Evolutionary conservation across 2,113 vertebrate genomes (phyloP).

Genomic region (Bujurquina vittata): DNA sequence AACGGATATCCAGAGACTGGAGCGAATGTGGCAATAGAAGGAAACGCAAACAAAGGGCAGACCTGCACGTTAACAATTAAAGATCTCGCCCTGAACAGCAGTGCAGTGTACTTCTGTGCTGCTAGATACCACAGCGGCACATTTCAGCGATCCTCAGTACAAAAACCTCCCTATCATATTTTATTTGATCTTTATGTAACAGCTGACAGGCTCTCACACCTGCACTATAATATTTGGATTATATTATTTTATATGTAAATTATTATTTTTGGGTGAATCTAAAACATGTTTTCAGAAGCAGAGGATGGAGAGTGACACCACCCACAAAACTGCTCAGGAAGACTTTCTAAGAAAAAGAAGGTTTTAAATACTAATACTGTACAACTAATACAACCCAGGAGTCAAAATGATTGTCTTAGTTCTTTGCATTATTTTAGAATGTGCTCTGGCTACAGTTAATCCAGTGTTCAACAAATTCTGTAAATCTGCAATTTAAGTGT

Average conservation of each 20-base stretch:
- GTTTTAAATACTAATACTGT: neutral
- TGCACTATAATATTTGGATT: neutral
- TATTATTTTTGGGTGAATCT: neutral
- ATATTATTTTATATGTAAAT: neutral
- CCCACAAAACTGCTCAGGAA: neutral
- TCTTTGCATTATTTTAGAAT: neutral
- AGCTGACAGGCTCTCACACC: neutral
- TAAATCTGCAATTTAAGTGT: neutral
- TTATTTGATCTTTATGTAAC: neutral
- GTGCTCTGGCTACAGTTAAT: neutral
- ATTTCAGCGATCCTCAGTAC: constrained; percentile 18
- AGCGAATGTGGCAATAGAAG: neutral
- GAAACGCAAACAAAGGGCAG: neutral
- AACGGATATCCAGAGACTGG: neutral
- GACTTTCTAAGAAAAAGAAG: neutral
- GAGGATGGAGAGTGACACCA: neutral
- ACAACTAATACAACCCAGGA: neutral
- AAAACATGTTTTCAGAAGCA: neutral
- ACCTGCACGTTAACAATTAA: constrained; percentile 25
- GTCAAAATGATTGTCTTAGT: neutral
- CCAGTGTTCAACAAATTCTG: neutral
- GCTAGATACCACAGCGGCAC: neutral
- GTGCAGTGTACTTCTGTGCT: constrained; percentile 47
- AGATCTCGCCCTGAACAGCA: neutral
- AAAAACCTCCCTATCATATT: constrained; percentile 36